A percentile compares a stretch with the other conserved stretches of the same genome.
phyloP scores from a whole-genome alignment of 2,113 vertebrate genomes.

The Copsychus sechellarum region DNA sequence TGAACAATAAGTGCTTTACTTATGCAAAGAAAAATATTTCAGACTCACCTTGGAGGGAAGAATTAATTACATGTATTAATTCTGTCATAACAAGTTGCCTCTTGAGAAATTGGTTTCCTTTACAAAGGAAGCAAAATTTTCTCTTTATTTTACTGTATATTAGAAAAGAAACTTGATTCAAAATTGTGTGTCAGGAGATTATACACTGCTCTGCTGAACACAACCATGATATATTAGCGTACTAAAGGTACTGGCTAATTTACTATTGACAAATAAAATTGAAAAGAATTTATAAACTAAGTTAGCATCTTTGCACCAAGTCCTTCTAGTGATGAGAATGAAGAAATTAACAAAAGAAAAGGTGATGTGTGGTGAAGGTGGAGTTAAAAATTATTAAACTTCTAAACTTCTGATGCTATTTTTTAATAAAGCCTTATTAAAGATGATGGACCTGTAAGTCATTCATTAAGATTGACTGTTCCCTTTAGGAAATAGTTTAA shows the following conservation, averaged over 20 bases:
- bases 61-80: neutral
- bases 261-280: neutral
- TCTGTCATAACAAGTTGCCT: neutral
- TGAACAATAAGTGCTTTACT: neutral
- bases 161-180: neutral
- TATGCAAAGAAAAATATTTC: neutral
- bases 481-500: constrained; percentile 24
- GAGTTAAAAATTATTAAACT: neutral
- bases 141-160: neutral
- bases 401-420: neutral
- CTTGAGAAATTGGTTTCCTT: neutral
- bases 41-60: neutral
- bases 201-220: neutral
- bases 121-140: neutral
- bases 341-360: neutral
- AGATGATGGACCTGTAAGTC: constrained; percentile 20
- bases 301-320: neutral
- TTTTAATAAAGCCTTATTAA: neutral
- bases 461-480: constrained; percentile 28
- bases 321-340: neutral
- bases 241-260: neutral
- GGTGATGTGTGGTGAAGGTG: neutral
- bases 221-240: neutral
- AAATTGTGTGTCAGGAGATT: neutral
- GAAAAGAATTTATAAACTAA: neutral